Evolutionary conservation across 2,888 invertebrate genomes (phyloP), one percentile per base, ranked within the genome.

Genomic region (Leptodirus hochenwartii): DNA sequence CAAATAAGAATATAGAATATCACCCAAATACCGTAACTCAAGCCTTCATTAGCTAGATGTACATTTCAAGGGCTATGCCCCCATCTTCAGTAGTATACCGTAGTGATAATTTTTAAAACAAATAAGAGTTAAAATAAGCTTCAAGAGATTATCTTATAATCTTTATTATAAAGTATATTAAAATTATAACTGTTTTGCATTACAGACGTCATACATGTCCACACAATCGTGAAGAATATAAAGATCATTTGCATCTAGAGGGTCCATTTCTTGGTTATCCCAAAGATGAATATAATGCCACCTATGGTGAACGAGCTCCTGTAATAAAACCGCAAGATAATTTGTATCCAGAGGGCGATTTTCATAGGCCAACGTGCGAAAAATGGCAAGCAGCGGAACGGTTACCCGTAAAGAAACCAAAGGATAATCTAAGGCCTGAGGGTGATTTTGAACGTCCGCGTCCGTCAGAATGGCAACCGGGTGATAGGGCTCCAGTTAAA

Each of bases 131-230:
- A n/a, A n/a, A n/a, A n/a, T n/a, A n/a, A n/a, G n/a, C n/a, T n/a
- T n/a, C n/a, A n/a, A n/a, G n/a, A n/a, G n/a, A n/a, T n/a, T n/a
- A n/a, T n/a, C n/a, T n/a, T n/a, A n/a, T n/a, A n/a, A n/a, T n/a
- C n/a, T n/a, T n/a, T n/a, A n/a, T n/a, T n/a, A n/a, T n/a, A n/a
- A n/a, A n/a, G n/a, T n/a, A n/a, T n/a, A n/a, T n/a, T n/a, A n/a
- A n/a, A n/a, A n/a, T n/a, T n/a, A n/a, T 27, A 13, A 26, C 2
- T 27, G 22, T 40, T 41, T 42, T 39, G 28, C 11, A 35, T 64
- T 63, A 2, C 56, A 85, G 85, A 52, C 79, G 79, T 42, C 85
- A 85, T 59, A 72, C 77, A 47, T 85, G 85, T 57, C 69, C 78
- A 41, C 82, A 81, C 58, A 47, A 54, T 22, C 51, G 52, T 47